These are phyloP conservation scores for Thryonomys swinderianus DNA, from an alignment of 2,113 vertebrate species.

Conservation along the genomic window DNA sequence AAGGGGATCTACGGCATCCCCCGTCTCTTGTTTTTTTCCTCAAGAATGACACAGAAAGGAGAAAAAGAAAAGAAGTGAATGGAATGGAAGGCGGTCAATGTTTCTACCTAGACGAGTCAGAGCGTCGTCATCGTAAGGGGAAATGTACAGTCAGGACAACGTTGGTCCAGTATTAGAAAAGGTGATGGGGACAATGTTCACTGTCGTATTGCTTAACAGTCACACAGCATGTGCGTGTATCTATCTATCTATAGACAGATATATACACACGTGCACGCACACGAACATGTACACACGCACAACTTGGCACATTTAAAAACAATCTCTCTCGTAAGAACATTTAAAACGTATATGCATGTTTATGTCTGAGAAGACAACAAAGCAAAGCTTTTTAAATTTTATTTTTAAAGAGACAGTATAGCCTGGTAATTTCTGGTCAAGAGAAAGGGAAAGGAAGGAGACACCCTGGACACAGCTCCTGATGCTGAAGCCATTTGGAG, in stretches of 20 bases:
- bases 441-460: constrained; percentile 62
- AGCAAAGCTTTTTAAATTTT: constrained; percentile 85
- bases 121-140: constrained; percentile 83
- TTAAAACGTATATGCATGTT: constrained; percentile 87
- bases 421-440: constrained; percentile 72
- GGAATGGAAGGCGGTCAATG: constrained; percentile 86
- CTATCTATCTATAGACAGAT: constrained; percentile 57
- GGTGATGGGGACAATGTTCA: constrained; percentile 84
- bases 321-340: constrained; percentile 86
- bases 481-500: neutral
- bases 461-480: constrained; percentile 57
- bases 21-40: constrained; percentile 75
- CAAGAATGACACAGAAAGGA: constrained; percentile 86
- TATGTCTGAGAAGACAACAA: constrained; percentile 85
- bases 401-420: constrained; percentile 79
- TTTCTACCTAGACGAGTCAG: constrained; percentile 84
- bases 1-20: constrained; percentile 78
- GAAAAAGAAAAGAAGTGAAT: constrained; percentile 80
- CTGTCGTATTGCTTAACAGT: constrained; percentile 91
- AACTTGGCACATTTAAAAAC: constrained; percentile 91
- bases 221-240: constrained; percentile 84
- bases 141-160: constrained; percentile 88
- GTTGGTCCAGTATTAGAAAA: constrained; percentile 84
- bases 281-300: constrained; percentile 70
- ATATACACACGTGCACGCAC: constrained; percentile 60